Evolutionary conservation across 2,797 vertebrate species (phyloP).

Genomic region (Distichodus sexfasciatus): DNA sequence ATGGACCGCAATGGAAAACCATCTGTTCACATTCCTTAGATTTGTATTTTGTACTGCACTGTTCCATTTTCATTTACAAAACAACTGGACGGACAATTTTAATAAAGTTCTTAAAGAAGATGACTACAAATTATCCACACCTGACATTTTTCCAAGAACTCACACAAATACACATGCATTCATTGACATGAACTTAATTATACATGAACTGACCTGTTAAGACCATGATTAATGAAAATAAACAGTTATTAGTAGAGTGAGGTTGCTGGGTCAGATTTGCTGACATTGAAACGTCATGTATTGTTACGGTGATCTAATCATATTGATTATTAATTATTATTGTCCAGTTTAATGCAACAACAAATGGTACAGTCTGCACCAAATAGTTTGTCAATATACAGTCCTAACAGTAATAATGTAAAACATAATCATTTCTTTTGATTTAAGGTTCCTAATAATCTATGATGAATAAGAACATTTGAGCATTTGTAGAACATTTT

Average conservation of each 20-base stretch:
- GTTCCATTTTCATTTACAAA: background rate
- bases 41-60: background rate
- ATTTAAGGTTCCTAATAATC: background rate
- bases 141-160: no score
- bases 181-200: background rate
- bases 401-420: background rate
- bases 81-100: background rate
- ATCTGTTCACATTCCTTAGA: no score
- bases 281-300: conserved; percentile 15
- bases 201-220: background rate
- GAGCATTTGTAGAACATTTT: background rate
- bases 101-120: background rate
- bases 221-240: conserved; percentile 1
- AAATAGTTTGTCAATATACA: background rate
- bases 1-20: no score
- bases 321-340: background rate
- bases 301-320: background rate
- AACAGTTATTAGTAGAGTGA: background rate
- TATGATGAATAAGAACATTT: no score
- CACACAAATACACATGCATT: no score
- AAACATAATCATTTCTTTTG: background rate
- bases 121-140: background rate
- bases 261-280: background rate
- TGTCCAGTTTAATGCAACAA: background rate
- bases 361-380: background rate